Evolutionary conservation across 2,797 vertebrate genomes (phyloP).

Genomic region (Arnoldichthys spilopterus): DNA sequence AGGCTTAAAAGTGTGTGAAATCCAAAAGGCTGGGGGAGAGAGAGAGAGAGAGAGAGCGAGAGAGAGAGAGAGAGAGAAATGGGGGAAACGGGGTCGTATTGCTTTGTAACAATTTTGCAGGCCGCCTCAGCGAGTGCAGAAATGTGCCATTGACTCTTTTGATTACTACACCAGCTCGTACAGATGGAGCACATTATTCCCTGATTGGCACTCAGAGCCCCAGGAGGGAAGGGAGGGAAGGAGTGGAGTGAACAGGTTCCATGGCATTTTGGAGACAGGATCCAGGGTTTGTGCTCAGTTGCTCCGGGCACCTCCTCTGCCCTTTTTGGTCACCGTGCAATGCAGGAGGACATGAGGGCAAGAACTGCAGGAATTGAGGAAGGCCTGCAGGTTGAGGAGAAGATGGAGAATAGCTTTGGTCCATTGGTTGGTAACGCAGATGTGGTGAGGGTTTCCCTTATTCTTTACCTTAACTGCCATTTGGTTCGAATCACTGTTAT

Average conservation of each 20-base stretch:
- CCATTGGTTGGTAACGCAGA: not conserved
- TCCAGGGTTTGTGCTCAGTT: constrained; percentile 9
- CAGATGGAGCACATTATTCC: constrained; percentile 38
- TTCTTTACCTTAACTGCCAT: not conserved
- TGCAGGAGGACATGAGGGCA: constrained; percentile 22
- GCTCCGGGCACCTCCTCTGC: constrained; percentile 23
- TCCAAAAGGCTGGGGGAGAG: constrained; percentile 44
- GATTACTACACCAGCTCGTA: constrained; percentile 46
- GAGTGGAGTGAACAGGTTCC: constrained; percentile 33
- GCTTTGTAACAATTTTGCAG: constrained; percentile 51
- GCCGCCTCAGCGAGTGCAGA: constrained; percentile 15
- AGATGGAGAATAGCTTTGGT: constrained; percentile 12
- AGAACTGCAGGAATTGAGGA: not conserved
- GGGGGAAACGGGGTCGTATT: constrained; percentile 41
- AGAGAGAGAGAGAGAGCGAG: not conserved
- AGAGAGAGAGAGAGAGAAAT: too few relatives aligned
- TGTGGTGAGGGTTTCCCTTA: not conserved
- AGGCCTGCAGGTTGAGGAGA: constrained; percentile 9
- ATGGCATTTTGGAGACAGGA: constrained; percentile 44
- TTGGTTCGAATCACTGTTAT: not conserved
- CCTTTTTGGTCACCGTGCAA: constrained; percentile 34
- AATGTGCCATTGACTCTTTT: constrained; percentile 45
- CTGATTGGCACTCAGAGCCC: constrained; percentile 48
- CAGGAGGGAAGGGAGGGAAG: constrained; percentile 33
- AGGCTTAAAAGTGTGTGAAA: constrained; percentile 70